Conservation (phyloP, 2,888 invertebrate species). For the Aleiodes testaceus region DNA sequence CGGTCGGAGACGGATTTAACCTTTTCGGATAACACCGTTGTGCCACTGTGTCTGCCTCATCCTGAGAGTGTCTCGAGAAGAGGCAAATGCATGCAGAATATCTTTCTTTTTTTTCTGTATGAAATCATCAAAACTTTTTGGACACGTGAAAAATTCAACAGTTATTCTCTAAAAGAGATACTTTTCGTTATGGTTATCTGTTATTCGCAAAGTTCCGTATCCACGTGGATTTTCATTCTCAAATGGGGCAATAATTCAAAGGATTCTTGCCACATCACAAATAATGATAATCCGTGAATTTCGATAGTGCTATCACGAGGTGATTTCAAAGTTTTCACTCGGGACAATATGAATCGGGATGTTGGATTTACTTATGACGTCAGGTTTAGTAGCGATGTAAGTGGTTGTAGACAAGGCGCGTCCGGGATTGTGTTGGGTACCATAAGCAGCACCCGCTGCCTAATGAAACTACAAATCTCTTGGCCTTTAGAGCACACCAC, state of each 20-base stretch:
- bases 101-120: conserved; percentile 49
- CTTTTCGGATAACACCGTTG: conserved; percentile 15
- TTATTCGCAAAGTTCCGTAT: conserved; percentile 1
- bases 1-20: conserved; percentile 11
- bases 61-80: conserved; percentile 53
- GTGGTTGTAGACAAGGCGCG: conserved; percentile 70
- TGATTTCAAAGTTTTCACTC: not conserved
- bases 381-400: conserved; percentile 72
- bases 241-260: conserved; percentile 22
- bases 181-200: conserved; percentile 32
- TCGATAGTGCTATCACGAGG: not conserved
- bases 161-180: not conserved
- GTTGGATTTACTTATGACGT: conserved; percentile 44
- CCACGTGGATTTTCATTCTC: conserved; percentile 1
- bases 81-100: conserved; percentile 62
- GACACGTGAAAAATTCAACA: not conserved
- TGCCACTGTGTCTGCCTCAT: conserved; percentile 48
- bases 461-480: conserved; percentile 74
- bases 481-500: conserved; percentile 67
- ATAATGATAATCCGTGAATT: not conserved
- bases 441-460: conserved; percentile 72
- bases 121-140: conserved; percentile 58
- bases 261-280: not conserved
- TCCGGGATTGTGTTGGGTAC: conserved; percentile 55
- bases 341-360: not conserved